phyloP scores from a whole-genome alignment of 2,113 vertebrate genomes.

The Mixornis gularis region DNA sequence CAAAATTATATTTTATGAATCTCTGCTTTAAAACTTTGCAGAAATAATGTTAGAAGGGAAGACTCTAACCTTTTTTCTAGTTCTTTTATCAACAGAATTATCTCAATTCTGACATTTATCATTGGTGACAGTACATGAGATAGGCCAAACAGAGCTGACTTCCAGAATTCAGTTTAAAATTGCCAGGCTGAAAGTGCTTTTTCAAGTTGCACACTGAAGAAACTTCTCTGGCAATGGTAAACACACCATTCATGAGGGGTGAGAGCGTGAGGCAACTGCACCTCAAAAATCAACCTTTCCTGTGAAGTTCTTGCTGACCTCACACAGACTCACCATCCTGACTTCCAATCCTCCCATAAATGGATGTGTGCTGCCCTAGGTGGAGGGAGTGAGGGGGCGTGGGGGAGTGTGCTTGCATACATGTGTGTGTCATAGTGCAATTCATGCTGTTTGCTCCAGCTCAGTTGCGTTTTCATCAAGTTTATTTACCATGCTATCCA shows the following conservation, averaged over 20 bases:
- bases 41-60: neutral
- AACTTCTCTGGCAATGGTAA: neutral
- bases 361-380: neutral
- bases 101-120: neutral
- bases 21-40: neutral
- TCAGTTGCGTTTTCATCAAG: neutral
- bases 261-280: neutral
- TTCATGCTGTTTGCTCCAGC: neutral
- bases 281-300: neutral
- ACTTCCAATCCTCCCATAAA: constrained; percentile 2
- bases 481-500: neutral
- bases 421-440: neutral
- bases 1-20: neutral
- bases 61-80: neutral
- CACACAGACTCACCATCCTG: neutral
- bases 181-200: neutral
- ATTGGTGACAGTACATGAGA: neutral
- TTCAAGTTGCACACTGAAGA: neutral
- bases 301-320: neutral
- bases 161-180: neutral
- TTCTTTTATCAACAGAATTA: neutral
- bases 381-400: neutral
- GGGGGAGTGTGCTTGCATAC: neutral
- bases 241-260: neutral
- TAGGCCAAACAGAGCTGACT: neutral